Evolutionary conservation across 2,888 invertebrate genomes (phyloP), one percentile per base, ranked within the genome.

Genomic region (Phlogophora meticulosa): DNA sequence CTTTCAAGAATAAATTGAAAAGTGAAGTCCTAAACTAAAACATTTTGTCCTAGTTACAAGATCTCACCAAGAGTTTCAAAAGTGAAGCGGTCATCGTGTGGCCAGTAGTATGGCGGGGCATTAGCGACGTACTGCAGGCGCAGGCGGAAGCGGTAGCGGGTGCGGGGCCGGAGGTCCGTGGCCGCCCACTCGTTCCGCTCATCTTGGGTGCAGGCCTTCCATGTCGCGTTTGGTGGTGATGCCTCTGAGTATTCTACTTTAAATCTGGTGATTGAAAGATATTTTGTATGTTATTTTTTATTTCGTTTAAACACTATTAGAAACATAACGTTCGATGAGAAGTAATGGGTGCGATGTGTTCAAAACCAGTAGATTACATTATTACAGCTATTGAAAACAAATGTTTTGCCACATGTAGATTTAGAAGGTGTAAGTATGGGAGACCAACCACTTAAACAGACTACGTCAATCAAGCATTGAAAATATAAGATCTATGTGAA

Each of bases 81-180:
- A 13, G 96, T 96, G 87, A 98, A 98, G 52, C 96, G 94, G 15
- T 96, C 96, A 80, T 97, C 97, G 7, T 94, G 90, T 0, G 98
- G 98, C 98, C 98, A 98, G 65, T 96, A 89, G 84, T 97, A 98
- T 0, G 96, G 92, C 13, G 96, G 93, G 0, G 95, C 92, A 76
- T 96, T 91, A 52, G 94, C 91, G n/a, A 96, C 95, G 88, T 98
- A 99, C 65, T 93, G 95, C 81, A 97, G 84, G 60, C 93, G 93
- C 15, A 98, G 91, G 46, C 97, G 96, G 90, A 98, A 98, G 75
- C 97, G 97, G 87, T 99, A 99, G 66, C 96, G 96, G 0, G 97
- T 97, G 84, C 97, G 97, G 0, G 99, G 98, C 63, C 96, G 95
- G 52, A 99, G 92, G 20, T 96, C 88, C 13, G 76, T 84, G 1